phyloP scores from a whole-genome alignment of 2,888 invertebrate species.

The Philereme vetulata region DNA sequence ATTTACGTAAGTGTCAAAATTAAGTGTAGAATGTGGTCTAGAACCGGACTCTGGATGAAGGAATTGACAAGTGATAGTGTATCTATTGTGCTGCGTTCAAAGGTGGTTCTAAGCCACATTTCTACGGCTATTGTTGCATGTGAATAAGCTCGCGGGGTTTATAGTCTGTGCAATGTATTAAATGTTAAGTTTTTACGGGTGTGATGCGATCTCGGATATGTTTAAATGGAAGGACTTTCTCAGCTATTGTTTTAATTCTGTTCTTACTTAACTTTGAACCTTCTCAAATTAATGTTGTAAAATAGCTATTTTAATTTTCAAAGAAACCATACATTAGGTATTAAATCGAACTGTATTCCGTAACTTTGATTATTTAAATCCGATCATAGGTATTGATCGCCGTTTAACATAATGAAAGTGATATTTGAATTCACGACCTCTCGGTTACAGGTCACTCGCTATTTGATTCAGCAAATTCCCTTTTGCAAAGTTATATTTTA shows the following conservation, averaged over 20 bases:
- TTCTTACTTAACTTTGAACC: conserved; percentile 27
- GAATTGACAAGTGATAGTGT: conserved; percentile 37
- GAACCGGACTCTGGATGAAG: conserved; percentile 55
- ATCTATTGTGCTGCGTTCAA: conserved; percentile 29
- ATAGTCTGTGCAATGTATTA: conserved; percentile 26
- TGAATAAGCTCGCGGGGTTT: conserved; percentile 44
- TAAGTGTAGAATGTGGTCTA: conserved; percentile 73
- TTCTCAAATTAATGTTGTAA: conserved; percentile 15
- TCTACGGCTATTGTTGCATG: conserved; percentile 66
- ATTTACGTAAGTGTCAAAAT: conserved; percentile 80
- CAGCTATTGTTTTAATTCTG: conserved; percentile 36
- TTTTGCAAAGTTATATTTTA: not conserved
- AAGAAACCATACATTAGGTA: not conserved
- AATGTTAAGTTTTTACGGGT: conserved; percentile 35
- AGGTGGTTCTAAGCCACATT: conserved; percentile 76
- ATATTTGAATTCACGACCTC: conserved; percentile 18
- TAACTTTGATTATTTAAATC: too few species aligned
- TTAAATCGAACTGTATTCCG: too few species aligned
- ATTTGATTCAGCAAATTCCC: not conserved
- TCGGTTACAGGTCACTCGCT: conserved; percentile 7
- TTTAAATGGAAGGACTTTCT: conserved; percentile 40
- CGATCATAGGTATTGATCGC: too few species aligned
- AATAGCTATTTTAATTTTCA: conserved; percentile 2
- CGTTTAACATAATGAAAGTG: not conserved
- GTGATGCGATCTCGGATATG: conserved; percentile 35